Conservation (phyloP, 64 coral and sea anemone genomes). For the Pocillopora damicornis region DNA sequence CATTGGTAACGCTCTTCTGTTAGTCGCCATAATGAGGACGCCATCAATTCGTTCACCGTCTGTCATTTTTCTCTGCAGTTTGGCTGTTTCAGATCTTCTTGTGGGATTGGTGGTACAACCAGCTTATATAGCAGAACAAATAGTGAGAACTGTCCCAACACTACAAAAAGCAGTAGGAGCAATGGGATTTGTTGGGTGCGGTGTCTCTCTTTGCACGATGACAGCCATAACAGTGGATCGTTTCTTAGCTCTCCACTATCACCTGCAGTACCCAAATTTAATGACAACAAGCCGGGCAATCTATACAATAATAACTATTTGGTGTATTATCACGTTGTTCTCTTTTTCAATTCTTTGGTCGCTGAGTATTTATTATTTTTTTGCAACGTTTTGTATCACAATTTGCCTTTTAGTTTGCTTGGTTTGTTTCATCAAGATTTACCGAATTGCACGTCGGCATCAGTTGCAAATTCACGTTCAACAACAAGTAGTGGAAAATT, state of each 20-base stretch:
- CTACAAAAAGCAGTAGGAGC: neutral
- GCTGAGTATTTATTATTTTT: too few species aligned
- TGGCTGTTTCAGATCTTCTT: neutral
- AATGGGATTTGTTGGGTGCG: neutral
- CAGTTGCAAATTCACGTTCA: neutral
- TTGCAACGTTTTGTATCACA: too few species aligned
- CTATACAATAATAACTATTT: too few species aligned
- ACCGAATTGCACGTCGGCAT: neutral
- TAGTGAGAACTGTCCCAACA: neutral
- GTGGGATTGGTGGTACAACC: neutral
- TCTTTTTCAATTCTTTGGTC: too few species aligned
- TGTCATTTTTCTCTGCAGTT: neutral
- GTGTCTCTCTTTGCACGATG: too few species aligned
- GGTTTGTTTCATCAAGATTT: too few species aligned
- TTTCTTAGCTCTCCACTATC: too few species aligned
- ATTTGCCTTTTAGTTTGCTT: too few species aligned
- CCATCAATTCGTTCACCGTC: constrained; percentile 5
- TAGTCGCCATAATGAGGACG: neutral
- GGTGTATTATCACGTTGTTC: too few species aligned
- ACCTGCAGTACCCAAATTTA: too few species aligned
- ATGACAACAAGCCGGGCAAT: too few species aligned
- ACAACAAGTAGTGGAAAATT: neutral
- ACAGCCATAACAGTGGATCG: too few species aligned
- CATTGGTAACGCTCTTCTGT: neutral
- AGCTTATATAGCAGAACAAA: neutral